A percentile compares a stretch with the other conserved stretches of the same genome.
phyloP scores from a whole-genome alignment of 2,888 invertebrate species.

The Amphipoea oculea region DNA sequence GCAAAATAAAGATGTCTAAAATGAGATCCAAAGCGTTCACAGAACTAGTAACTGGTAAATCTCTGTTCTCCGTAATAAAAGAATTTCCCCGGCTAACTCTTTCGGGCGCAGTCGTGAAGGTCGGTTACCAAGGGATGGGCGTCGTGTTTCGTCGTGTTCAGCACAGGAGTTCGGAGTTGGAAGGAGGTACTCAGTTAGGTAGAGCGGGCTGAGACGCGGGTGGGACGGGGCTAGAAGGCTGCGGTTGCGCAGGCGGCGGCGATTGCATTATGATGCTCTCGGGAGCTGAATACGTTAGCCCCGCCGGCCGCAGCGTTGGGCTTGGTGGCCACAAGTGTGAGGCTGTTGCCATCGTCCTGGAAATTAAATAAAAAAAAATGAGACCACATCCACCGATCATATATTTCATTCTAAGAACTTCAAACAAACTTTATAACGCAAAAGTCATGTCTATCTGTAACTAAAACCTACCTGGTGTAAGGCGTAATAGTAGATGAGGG shows the following conservation, averaged over 20 bases:
- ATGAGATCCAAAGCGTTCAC: conserved; percentile 51
- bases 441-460: neutral
- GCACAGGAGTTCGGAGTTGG: conserved; percentile 91
- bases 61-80: conserved; percentile 75
- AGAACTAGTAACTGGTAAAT: conserved; percentile 70
- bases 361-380: conserved; percentile 63
- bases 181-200: conserved; percentile 90
- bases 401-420: neutral
- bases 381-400: neutral
- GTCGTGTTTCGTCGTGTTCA: conserved; percentile 90
- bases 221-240: conserved; percentile 86
- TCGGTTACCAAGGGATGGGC: conserved; percentile 85
- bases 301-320: conserved; percentile 93
- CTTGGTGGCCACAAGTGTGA: conserved; percentile 95
- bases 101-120: conserved; percentile 80
- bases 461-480: conserved; percentile 88
- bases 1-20: neutral
- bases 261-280: conserved; percentile 90
- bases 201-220: conserved; percentile 83
- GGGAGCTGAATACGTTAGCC: conserved; percentile 93
- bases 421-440: neutral
- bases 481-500: conserved; percentile 90
- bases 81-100: conserved; percentile 82
- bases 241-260: conserved; percentile 86
- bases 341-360: conserved; percentile 90